Percentiles rank a stretch among this genome's conserved stretches.
Conservation (phyloP, 2,113 vertebrate genomes). For the Vombatus ursinus region DNA sequence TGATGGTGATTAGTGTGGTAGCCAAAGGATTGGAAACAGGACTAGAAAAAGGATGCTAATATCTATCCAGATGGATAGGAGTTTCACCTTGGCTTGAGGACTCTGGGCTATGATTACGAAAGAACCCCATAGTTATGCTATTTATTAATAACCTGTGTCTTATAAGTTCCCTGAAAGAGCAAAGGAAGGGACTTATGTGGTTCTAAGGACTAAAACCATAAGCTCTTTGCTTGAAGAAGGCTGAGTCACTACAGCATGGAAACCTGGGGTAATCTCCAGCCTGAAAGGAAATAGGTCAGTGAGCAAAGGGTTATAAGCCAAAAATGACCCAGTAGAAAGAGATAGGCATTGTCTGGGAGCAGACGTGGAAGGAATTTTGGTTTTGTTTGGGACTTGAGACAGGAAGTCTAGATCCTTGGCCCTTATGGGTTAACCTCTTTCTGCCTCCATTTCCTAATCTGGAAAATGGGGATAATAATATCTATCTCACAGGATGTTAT, state of each 20-base stretch:
- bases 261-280: not conserved
- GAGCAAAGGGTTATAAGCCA: not conserved
- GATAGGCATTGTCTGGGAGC: not conserved
- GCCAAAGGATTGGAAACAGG: not conserved
- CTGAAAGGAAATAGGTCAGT: not conserved
- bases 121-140: not conserved
- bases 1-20: not conserved
- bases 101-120: not conserved
- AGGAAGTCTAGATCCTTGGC: not conserved
- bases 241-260: not conserved
- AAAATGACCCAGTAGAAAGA: not conserved
- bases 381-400: not conserved
- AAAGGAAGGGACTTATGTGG: too few species aligned
- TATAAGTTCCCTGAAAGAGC: not conserved
- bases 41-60: not conserved
- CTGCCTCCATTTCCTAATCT: not conserved
- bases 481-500: not conserved
- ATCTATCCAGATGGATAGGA: not conserved
- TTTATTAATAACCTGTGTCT: not conserved
- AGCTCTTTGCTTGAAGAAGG: not conserved
- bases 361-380: not conserved
- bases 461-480: not conserved
- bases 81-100: not conserved
- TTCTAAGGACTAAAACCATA: not conserved
- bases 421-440: not conserved